Base-by-base conservation (phyloP, 1,140 invertebrate genomes). In the Trachymyrmex septentrionalis region DNA sequence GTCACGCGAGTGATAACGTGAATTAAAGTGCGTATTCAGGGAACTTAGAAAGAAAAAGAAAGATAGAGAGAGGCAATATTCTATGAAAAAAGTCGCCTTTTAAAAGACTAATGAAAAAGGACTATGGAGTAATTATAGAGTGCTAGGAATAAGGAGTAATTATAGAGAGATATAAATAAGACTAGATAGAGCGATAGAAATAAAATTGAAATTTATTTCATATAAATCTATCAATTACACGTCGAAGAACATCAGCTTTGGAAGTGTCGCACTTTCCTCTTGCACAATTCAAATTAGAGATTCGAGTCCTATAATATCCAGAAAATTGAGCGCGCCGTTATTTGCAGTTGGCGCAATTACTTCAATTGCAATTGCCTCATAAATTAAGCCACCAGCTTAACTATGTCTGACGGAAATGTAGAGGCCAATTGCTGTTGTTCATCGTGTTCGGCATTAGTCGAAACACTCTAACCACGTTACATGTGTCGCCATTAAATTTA, bases 311-410 rank as follows among this genome's bases (percentile, higher is more conserved):
- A 2, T 24, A 69, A 50, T 27, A 57, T 75, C 30, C 19, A 38
- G 72, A 66, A 48, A 78, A 66, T 78, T 14, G 24, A 66, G 16
- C n/a, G 38, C 44, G 61, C 61, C 19, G 19, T 66, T 64, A 64
- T 48, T 78, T 78, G 38, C 24, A 78, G 61, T 34, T n/a, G 50
- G n/a, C 66, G 50, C 64, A 72, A 72, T 81, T 57, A 71, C 66
- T 44, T 44, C n/a, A 81, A 57, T 81, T 34, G 77, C 66, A 59
- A 78, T 78, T 78, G 48, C 30, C 48, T 38, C 77, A 38, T 71
- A 57, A 81, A 81, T 81, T 81, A 81, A 81, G 44, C 27, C 44
- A 64, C 34, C 10, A 24, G 34, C 34, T 81, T 44, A 71, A 71
- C 21, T 69, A 53, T 27, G 64, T n/a, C n/a, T 38, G 67, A 72